Percentiles rank a stretch among this genome's conserved stretches.
These are phyloP conservation scores for Knipowitschia caucasica DNA, from an alignment of 2,797 vertebrate genomes.

Conservation along the genomic window DNA sequence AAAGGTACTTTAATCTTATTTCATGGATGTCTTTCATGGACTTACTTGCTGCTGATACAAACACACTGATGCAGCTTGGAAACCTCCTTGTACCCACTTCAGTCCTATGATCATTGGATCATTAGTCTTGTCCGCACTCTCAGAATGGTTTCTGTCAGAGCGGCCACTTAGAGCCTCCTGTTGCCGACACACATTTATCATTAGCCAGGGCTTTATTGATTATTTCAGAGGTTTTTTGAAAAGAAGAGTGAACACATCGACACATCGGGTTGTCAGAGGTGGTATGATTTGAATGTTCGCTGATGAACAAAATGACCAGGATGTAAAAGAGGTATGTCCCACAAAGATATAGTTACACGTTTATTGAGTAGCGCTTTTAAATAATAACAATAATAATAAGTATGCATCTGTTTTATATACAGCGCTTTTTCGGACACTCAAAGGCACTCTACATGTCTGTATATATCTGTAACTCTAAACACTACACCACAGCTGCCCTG, in stretches of 20 bases:
- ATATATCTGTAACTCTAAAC: too few relatives aligned
- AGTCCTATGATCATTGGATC: conserved; percentile 2
- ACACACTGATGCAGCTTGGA: not conserved
- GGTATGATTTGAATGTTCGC: not conserved
- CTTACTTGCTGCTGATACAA: not conserved
- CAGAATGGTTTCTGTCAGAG: conserved; percentile 11
- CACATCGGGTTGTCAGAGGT: not conserved
- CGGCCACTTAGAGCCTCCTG: not conserved
- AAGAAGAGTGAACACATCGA: conserved; percentile 12
- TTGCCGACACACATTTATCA: conserved; percentile 19
- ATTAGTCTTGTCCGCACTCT: conserved; percentile 8
- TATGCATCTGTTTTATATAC: too few relatives aligned
- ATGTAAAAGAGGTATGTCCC: not conserved
- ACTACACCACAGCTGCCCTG: too few relatives aligned
- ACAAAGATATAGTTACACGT: not conserved
- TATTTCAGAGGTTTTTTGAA: conserved; percentile 4
- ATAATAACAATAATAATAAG: too few relatives aligned
- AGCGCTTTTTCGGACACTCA: too few relatives aligned
- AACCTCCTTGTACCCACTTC: not conserved
- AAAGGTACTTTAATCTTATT: too few relatives aligned
- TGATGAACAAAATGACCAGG: not conserved
- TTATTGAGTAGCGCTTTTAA: too few relatives aligned
- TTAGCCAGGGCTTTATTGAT: conserved; percentile 13
- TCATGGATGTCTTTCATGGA: too few relatives aligned
- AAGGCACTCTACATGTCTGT: too few relatives aligned